Base-by-base conservation (phyloP, 2,888 invertebrate genomes). In the Molorchus minor region DNA sequence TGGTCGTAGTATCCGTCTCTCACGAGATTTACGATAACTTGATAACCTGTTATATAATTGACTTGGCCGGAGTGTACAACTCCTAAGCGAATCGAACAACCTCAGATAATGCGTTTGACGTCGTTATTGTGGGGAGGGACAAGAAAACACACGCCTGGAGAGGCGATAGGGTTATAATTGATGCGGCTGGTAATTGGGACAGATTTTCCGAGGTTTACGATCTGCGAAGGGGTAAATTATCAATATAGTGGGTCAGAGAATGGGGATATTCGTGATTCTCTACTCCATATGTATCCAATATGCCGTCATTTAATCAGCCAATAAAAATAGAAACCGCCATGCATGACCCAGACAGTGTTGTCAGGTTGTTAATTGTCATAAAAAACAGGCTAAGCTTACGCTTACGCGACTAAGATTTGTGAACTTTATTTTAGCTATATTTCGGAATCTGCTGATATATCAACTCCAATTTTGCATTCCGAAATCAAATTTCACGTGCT, bases 11-110 rank as follows among this genome's bases (percentile, higher is more conserved):
- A 58, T 61, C 54, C 52, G 51, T 63, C 61, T 59, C 67, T 61
- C 67, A 51, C 55, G 67, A 65, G 67, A 65, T 63, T 64, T 61
- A 56, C 63, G 59, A 61, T 63, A 58, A 57, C 65, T 65, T 59
- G 63, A 67, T 67, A 66, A 66, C 60, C 58, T 61, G 56, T 45
- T 47, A 56, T 56, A 61, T 64, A 64, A 64, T 61, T 66, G 66
- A 64, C 66, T 64, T 40, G 41, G 36, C 47, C 41, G 49, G 55
- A 52, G 57, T 52, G 41, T 19, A 19, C 43, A 17, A 33, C 33
- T 44, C 35, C 35, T 44, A 15, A 10, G 44, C 10, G 29, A 41
- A 33, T 30, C 25, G 17, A 21, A 49, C 49, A 49, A 36, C 21
- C 36, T 36, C 36, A 15, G 21, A 25, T 49, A 49, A 38, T 49